Base-by-base conservation (phyloP, 2,888 invertebrate genomes). In the Acleris cristana region DNA sequence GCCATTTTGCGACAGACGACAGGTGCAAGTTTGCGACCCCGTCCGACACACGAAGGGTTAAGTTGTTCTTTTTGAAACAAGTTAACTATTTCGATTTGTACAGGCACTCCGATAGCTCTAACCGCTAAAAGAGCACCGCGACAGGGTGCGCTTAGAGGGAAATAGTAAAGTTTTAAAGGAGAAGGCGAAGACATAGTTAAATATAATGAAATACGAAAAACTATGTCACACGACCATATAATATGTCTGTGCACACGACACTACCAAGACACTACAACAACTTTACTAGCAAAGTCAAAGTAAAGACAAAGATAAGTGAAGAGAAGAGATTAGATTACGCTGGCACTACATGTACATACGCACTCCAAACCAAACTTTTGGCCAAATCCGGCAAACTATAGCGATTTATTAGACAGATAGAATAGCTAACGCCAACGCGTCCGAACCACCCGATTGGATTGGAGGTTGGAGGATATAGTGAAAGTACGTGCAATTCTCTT, bases 61-160 rank as follows among this genome's bases (percentile, higher is more conserved):
- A 94, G 73, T 76, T 95, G 95, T 75, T 95, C 94, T 78, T 94
- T 95, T 74, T 89, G 87, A 59, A 94, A 90, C 71, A 95, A 87
- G 86, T 95, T 86, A 0, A 95, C 78, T 65, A 91, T 86, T 81
- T 94, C 88, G 0, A 94, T 73, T 73, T 90, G 78, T 3, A 90
- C 67, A 1, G 94, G 93, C 8, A 95, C 85, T 45, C 93, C 94
- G 12, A 95, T 74, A 40, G 93, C 91, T 79, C 94, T 93, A 2
- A 95, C 94, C 5, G 94, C 93, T 65, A 95, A 81, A 69, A 95
- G 83, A 14, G 95, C 95, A 21, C 92, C 93, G 55, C 96, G 89
- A 2, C 95, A 95, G 14, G 95, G 95, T 1, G 93, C 94, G 79
- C 95, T 95, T 23, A 91, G 78, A 12, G 94, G 90, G 81, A 93